A percentile compares a stretch with the other conserved stretches of the same genome.
phyloP scores from a whole-genome alignment of 1,140 invertebrate genomes.

The Myzus persicae region DNA sequence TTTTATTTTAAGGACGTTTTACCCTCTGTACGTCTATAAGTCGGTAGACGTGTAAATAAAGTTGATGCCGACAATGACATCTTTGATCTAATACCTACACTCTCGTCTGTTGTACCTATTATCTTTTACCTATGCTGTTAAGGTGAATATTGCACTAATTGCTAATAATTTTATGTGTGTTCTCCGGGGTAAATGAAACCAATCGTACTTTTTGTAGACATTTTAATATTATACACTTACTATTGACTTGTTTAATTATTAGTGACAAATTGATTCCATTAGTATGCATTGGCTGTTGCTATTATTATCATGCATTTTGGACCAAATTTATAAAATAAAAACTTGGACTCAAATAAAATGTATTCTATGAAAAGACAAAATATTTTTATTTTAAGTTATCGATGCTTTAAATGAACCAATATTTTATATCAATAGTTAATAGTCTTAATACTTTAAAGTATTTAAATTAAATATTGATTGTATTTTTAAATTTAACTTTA shows the following conservation, averaged over 20 bases:
- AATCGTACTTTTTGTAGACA: background rate
- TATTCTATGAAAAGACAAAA: too few relatives aligned
- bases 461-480: too few relatives aligned
- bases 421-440: too few relatives aligned
- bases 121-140: background rate
- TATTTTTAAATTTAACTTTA: too few relatives aligned
- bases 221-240: background rate
- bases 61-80: background rate
- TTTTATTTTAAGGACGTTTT: background rate
- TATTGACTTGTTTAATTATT: conserved; percentile 12
- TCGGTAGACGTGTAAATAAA: background rate
- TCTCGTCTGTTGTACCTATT: background rate
- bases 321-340: too few relatives aligned
- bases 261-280: background rate
- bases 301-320: background rate
- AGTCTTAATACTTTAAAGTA: too few relatives aligned
- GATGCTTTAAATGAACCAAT: too few relatives aligned
- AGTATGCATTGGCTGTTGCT: background rate
- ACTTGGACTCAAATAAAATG: too few relatives aligned
- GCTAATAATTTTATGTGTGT: background rate
- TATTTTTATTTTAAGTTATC: too few relatives aligned
- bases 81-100: background rate
- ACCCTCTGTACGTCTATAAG: background rate
- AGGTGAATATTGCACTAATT: background rate
- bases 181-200: background rate